Evolutionary conservation across 2,797 vertebrate genomes (phyloP), one percentile per base, ranked within the genome.

Genomic region (Threskiornis aethiopicus): DNA sequence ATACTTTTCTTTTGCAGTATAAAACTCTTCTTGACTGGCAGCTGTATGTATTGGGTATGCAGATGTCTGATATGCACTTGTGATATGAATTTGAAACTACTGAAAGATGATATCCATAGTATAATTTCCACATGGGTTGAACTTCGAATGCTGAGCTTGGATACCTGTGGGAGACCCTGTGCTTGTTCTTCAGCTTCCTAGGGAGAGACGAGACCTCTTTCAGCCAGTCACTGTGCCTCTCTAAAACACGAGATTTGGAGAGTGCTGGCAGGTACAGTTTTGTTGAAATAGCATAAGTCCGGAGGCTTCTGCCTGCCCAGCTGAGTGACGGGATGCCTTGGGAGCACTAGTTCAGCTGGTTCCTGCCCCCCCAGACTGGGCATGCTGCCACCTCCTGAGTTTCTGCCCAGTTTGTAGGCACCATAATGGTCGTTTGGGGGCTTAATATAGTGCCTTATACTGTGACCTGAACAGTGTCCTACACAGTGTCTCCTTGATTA

Each of bases 331-430:
- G 28, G 10, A 37, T 77, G 22, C 44, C 41, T 75, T 1, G 6
- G 64, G 47, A 84, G 13, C 24, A 9, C 29, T n/a, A 26, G 16
- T 25, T 88, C 62, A 83, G 22, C 39, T 28, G 5, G 20, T 5
- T 67, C 35, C 69, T 16, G 12, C 8, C 12, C 19, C 5, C 11
- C 14, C 5, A 0, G 16, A 24, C 41, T 77, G 84, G 89, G 44
- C 87, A 95, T 79, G 81, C 88, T 97, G 97, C 96, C 96, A 97
- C 77, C 97, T 97, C 57, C 78, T 95, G 96, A 94, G 28, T 72
- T 65, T 88, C 25, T 54, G 16, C 26, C 66, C 31, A 6, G 54
- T 87, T 80, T 95, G 79, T 87, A 47, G 59, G 70, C 41, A 57
- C 46, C 26, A 15, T 89, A 81, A 62, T 24, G 21, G 69, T 57